Percentiles rank a stretch among this genome's conserved stretches.
These are phyloP conservation scores for Meiosimyza decipiens DNA, from an alignment of 2,888 invertebrate genomes.

Conservation along the genomic window DNA sequence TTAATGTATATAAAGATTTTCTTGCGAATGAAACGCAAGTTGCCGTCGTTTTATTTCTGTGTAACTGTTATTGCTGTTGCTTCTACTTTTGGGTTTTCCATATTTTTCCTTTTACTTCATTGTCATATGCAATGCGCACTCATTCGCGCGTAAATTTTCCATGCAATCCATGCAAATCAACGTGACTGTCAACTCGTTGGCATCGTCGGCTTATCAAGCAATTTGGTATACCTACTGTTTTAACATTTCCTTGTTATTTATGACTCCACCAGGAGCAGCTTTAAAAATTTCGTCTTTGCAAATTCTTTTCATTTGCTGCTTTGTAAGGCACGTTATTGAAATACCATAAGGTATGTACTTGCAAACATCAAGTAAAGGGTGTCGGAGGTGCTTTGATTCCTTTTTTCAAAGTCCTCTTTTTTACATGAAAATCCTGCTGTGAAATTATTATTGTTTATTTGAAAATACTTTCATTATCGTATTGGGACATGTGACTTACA, in stretches of 20 bases:
- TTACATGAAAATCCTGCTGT: conserved; percentile 4
- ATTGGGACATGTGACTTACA: background rate
- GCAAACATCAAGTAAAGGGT: background rate
- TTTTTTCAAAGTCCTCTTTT: background rate
- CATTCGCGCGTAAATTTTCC: conserved; percentile 3
- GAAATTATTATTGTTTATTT: conserved; percentile 10
- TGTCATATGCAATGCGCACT: conserved; percentile 1
- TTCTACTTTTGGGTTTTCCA: no score
- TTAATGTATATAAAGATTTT: no score
- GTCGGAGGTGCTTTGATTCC: background rate
- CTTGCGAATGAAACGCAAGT: no score
- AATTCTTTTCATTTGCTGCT: background rate
- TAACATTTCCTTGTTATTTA: background rate
- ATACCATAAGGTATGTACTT: background rate
- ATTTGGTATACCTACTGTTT: conserved; percentile 16
- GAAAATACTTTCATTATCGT: background rate
- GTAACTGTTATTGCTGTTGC: no score
- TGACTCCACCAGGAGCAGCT: no score
- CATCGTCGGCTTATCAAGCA: conserved; percentile 19
- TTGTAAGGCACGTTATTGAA: background rate
- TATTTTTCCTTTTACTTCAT: no score
- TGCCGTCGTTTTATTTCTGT: no score
- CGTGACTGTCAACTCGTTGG: conserved; percentile 16
- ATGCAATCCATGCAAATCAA: conserved; percentile 20
- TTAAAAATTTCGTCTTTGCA: conserved; percentile 2